phyloP scores from a whole-genome alignment of 2,888 invertebrate species.

The Salpingus planirostris region DNA sequence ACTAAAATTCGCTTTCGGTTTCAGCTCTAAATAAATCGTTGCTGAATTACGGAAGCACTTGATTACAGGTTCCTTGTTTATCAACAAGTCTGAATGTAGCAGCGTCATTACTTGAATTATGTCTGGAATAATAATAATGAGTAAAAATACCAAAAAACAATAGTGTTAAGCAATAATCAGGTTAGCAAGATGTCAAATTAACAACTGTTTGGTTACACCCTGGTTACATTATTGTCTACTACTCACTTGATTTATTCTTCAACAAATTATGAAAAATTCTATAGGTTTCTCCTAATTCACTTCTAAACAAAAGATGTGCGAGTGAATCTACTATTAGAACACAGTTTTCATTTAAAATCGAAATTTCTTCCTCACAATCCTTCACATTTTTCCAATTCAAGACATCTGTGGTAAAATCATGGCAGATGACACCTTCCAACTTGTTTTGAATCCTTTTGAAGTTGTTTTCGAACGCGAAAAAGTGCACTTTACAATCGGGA shows the following conservation, averaged over 20 bases:
- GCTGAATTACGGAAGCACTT: constrained; percentile 44
- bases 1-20: too few relatives aligned
- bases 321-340: constrained; percentile 34
- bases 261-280: constrained; percentile 24
- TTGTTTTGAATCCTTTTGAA: constrained; percentile 17
- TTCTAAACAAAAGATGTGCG: constrained; percentile 27
- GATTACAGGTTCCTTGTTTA: constrained; percentile 38
- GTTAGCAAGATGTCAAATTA: background rate
- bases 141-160: too few relatives aligned
- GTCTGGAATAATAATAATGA: too few relatives aligned
- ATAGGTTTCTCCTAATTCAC: constrained; percentile 27
- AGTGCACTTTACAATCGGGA: constrained; percentile 23
- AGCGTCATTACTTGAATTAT: constrained; percentile 28
- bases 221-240: constrained; percentile 17
- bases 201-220: constrained; percentile 2
- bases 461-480: constrained; percentile 31
- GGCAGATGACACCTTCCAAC: constrained; percentile 11
- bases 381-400: constrained; percentile 17
- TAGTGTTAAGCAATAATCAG: background rate
- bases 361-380: constrained; percentile 17
- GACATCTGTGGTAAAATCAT: constrained; percentile 27
- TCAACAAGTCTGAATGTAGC: constrained; percentile 46
- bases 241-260: constrained; percentile 37
- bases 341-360: constrained; percentile 16
- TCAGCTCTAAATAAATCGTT: constrained; percentile 34